Evolutionary conservation across 2,888 invertebrate species (phyloP).

Genomic region (Papilio protenor): DNA sequence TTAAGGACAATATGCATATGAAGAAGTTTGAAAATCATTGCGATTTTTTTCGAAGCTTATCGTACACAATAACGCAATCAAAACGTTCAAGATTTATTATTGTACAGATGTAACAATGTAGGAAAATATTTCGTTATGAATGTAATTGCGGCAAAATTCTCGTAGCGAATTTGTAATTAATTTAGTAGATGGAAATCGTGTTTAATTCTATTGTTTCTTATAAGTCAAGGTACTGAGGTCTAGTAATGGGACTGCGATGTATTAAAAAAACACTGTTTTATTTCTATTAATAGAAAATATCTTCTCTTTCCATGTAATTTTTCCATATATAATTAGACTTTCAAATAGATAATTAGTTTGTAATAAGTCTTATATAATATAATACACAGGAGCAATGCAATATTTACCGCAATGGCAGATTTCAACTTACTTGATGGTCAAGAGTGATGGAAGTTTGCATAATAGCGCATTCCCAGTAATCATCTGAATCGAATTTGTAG

Average conservation of each 20-base stretch:
- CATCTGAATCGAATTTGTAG: slow-evolving; percentile 85
- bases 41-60: background rate
- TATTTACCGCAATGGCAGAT: background rate
- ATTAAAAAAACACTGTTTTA: background rate
- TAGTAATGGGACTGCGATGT: background rate
- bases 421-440: slow-evolving; percentile 85
- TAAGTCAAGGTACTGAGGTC: background rate
- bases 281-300: background rate
- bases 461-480: slow-evolving; percentile 90
- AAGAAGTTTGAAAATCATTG: background rate
- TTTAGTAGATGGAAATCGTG: slow-evolving; percentile 8
- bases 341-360: background rate
- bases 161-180: background rate
- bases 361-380: background rate
- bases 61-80: background rate
- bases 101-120: slow-evolving; percentile 3
- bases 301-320: background rate
- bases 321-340: too few relatives aligned
- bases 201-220: slow-evolving; percentile 3
- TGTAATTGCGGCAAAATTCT: slow-evolving; percentile 2
- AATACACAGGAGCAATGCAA: background rate
- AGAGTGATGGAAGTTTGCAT: slow-evolving; percentile 88
- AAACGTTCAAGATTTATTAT: background rate
- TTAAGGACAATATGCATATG: background rate
- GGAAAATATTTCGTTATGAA: slow-evolving; percentile 3